Percentiles rank a stretch among this genome's conserved stretches.
phyloP scores from a whole-genome alignment of 2,888 invertebrate genomes.

The Tiliacea aurago region DNA sequence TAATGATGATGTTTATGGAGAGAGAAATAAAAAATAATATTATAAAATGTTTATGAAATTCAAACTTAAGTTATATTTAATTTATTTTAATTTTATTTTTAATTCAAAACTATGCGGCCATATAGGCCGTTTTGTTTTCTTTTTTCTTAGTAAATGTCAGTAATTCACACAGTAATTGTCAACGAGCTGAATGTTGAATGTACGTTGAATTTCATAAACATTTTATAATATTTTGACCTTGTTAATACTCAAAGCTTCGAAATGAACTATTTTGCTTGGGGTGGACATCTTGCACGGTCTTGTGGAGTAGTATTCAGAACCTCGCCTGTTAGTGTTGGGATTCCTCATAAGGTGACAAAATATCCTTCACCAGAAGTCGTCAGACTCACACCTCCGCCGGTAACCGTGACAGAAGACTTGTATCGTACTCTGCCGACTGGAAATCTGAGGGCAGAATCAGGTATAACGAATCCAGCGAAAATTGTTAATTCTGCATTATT shows the following conservation, averaged over 20 bases:
- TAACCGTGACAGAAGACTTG: conserved; percentile 52
- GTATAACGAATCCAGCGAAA: conserved; percentile 58
- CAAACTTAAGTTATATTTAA: too few species aligned
- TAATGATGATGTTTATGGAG: too few species aligned
- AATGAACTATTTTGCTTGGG: conserved; percentile 81
- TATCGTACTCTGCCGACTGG: conserved; percentile 68
- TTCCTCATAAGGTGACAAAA: conserved; percentile 65
- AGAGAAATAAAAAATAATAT: too few species aligned
- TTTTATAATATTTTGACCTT: neutral
- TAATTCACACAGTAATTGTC: conserved; percentile 28
- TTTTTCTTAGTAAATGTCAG: conserved; percentile 3
- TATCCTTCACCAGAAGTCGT: conserved; percentile 50
- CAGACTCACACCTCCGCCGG: conserved; percentile 52
- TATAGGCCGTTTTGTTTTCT: neutral
- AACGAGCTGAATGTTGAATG: conserved; percentile 1
- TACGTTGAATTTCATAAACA: neutral
- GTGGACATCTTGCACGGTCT: conserved; percentile 74
- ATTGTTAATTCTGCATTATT: conserved; percentile 47
- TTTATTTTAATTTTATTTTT: too few species aligned
- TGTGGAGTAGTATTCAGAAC: conserved; percentile 77
- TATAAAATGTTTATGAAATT: too few species aligned
- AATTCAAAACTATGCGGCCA: neutral
- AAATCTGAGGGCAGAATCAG: conserved; percentile 69
- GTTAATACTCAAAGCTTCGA: neutral
- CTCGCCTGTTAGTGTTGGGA: conserved; percentile 74